phyloP scores from a whole-genome alignment of 2,113 vertebrate species.

The Mirounga angustirostris region DNA sequence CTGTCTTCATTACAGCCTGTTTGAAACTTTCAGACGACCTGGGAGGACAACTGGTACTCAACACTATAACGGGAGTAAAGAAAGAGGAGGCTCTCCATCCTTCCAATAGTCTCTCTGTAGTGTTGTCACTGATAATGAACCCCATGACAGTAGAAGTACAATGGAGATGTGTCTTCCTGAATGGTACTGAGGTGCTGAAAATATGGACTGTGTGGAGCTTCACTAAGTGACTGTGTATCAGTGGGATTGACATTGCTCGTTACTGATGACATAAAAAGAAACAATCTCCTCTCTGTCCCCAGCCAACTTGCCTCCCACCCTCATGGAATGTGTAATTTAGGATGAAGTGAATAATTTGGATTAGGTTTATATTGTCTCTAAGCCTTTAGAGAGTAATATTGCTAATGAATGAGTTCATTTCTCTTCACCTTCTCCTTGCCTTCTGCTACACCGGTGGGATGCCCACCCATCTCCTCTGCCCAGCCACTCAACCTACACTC shows the following conservation, averaged over 20 bases:
- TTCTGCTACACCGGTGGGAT: not conserved
- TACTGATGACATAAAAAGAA: not conserved
- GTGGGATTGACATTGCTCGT: not conserved
- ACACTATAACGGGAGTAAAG: not conserved
- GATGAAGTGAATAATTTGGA: not conserved
- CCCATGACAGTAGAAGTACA: slow-evolving; percentile 53
- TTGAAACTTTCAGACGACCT: not conserved
- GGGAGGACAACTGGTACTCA: not conserved
- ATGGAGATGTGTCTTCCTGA: slow-evolving; percentile 48
- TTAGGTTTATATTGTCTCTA: not conserved
- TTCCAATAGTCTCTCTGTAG: slow-evolving; percentile 29
- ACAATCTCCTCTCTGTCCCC: not conserved
- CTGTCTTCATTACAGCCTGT: not conserved
- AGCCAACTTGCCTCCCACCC: not conserved
- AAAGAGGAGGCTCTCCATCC: not conserved
- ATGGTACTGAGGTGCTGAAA: slow-evolving; percentile 52
- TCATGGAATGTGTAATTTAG: not conserved
- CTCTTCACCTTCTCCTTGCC: not conserved
- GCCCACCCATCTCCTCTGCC: not conserved
- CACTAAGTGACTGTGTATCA: slow-evolving; percentile 64
- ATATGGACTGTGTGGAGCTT: slow-evolving; percentile 44
- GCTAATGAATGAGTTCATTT: not conserved
- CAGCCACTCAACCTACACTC: not conserved
- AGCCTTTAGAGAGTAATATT: not conserved
- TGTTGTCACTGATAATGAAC: slow-evolving; percentile 68